A percentile compares a stretch with the other conserved stretches of the same genome.
Evolutionary conservation across 35 echinoderm and acorn worm genomes (phyloP).

Genomic region (Lytechinus pictus): DNA sequence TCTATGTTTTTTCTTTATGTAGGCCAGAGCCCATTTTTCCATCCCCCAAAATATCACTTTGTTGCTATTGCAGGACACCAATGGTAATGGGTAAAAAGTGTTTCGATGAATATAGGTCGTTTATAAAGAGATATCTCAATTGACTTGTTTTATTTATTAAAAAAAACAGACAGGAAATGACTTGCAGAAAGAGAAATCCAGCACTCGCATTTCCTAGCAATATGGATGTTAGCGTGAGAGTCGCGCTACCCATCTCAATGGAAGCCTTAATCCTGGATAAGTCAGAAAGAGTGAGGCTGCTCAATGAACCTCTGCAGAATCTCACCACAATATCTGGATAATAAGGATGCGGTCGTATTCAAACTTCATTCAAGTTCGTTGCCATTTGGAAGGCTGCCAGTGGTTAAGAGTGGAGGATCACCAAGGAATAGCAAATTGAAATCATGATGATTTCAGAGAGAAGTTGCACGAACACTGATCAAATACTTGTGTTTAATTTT

Average conservation of each 20-base stretch:
- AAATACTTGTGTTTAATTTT: not conserved
- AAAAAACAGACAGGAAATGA: not conserved
- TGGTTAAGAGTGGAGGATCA: not conserved
- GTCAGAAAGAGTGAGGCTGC: not conserved
- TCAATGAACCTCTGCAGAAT: not conserved
- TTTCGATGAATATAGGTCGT: too few species aligned
- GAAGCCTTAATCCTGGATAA: not conserved
- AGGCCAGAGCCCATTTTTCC: too few species aligned
- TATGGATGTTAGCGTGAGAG: not conserved
- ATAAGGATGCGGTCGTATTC: not conserved
- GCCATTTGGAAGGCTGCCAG: not conserved
- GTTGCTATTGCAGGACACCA: too few species aligned
- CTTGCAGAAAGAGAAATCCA: not conserved
- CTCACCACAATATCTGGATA: not conserved
- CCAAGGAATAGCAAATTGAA: not conserved
- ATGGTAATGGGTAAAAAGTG: too few species aligned
- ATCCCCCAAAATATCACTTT: too few species aligned
- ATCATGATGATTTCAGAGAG: not conserved
- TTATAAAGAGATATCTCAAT: too few species aligned
- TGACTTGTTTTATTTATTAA: not conserved
- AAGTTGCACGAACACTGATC: not conserved
- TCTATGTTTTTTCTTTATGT: too few species aligned
- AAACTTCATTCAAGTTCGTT: not conserved
- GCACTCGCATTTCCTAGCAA: not conserved
- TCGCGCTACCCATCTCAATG: not conserved